These are phyloP conservation scores for Xenops minutus DNA, from an alignment of 2,797 vertebrate genomes.

Conservation along the genomic window DNA sequence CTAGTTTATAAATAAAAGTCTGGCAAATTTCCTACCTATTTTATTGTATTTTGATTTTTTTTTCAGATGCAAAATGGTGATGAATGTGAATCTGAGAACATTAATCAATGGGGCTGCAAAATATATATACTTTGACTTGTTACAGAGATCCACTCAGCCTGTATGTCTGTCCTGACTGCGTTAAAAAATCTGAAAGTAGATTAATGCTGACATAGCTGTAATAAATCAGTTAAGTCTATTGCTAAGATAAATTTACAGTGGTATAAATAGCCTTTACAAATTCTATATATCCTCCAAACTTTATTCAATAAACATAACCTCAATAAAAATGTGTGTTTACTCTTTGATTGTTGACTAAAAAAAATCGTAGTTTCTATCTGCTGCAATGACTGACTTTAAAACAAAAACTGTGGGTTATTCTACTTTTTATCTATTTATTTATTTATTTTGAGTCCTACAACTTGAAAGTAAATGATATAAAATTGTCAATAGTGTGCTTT, in stretches of 20 bases:
- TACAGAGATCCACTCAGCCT: slow-evolving; percentile 5
- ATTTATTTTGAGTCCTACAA: neutral
- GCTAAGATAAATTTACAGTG: slow-evolving; percentile 43
- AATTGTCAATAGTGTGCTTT: neutral
- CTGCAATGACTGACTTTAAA: neutral
- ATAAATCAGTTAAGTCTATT: slow-evolving; percentile 66
- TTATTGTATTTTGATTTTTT: neutral
- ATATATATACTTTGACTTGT: neutral
- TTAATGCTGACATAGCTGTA: slow-evolving; percentile 43
- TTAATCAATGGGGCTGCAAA: neutral
- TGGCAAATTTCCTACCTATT: neutral
- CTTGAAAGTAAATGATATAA: neutral
- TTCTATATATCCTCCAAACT: neutral
- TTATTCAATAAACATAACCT: slow-evolving; percentile 10
- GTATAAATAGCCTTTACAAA: slow-evolving; percentile 62
- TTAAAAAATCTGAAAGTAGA: slow-evolving; percentile 28
- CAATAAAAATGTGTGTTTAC: neutral
- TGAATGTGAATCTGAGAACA: neutral
- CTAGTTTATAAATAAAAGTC: neutral
- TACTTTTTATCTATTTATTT: neutral
- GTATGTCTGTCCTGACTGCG: neutral
- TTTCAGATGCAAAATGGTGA: neutral
- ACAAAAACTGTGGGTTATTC: neutral
- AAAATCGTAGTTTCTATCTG: neutral
- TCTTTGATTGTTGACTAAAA: slow-evolving; percentile 28